Evolutionary conservation across 2,113 vertebrate genomes (phyloP).

Genomic region (Vidua macroura): DNA sequence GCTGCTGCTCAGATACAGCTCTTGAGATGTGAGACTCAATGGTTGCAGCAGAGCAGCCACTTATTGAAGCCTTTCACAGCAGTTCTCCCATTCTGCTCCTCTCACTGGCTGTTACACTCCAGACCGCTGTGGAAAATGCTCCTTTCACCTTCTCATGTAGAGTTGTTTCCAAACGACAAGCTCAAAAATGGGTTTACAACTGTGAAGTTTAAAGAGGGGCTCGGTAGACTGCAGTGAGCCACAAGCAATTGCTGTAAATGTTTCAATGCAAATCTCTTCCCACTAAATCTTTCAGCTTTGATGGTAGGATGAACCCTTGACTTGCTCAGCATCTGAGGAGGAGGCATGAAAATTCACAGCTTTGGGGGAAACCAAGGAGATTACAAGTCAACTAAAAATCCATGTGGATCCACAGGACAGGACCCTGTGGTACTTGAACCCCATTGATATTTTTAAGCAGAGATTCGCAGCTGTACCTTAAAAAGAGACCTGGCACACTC

Average conservation of each 20-base stretch:
- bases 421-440: neutral
- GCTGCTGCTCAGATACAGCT: neutral
- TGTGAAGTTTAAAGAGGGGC: neutral
- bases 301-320: neutral
- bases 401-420: neutral
- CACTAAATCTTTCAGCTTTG: neutral
- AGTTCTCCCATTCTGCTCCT: neutral
- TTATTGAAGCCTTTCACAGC: neutral
- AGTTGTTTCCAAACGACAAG: slow-evolving; percentile 7
- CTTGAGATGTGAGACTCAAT: neutral
- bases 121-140: neutral
- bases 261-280: neutral
- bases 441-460: neutral
- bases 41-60: neutral
- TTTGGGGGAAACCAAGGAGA: neutral
- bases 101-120: neutral
- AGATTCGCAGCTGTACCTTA: neutral
- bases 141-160: neutral
- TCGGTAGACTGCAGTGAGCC: neutral
- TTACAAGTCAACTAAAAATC: neutral
- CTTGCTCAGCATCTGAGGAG: neutral
- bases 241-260: neutral
- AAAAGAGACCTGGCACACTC: neutral
- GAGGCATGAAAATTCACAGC: neutral
- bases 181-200: neutral